Percentiles rank a stretch among this genome's conserved stretches.
phyloP scores from a whole-genome alignment of 2,888 invertebrate species.

The Diadromus collaris region DNA sequence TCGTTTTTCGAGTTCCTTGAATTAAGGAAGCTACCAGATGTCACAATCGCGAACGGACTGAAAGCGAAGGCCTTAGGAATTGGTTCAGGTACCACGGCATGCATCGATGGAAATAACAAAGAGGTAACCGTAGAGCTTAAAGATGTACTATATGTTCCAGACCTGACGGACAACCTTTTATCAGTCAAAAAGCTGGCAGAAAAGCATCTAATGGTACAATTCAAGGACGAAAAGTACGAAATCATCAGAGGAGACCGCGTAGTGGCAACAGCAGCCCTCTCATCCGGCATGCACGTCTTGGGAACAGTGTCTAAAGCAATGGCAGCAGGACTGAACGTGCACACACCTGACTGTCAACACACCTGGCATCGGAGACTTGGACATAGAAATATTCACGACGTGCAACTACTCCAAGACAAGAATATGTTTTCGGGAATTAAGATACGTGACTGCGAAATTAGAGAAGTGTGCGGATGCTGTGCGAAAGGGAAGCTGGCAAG shows the following conservation, averaged over 20 bases:
- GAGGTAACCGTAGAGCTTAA: constrained; percentile 36
- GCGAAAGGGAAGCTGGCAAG: constrained; percentile 65
- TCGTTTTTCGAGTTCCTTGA: constrained; percentile 52
- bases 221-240: constrained; percentile 47
- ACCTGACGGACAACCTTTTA: constrained; percentile 57
- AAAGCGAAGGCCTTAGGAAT: constrained; percentile 55
- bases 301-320: constrained; percentile 41
- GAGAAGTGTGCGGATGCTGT: constrained; percentile 62
- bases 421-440: constrained; percentile 56
- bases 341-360: constrained; percentile 60
- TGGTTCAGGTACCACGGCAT: constrained; percentile 54
- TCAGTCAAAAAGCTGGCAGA: constrained; percentile 58
- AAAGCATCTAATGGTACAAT: constrained; percentile 40
- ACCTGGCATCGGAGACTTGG: constrained; percentile 65
- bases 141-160: constrained; percentile 60
- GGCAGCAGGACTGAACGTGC: constrained; percentile 12
- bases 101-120: constrained; percentile 29
- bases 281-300: constrained; percentile 55
- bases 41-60: constrained; percentile 56
- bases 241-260: constrained; percentile 45
- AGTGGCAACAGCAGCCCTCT: constrained; percentile 32
- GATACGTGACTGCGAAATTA: constrained; percentile 61
- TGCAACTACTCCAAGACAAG: constrained; percentile 52
- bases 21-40: constrained; percentile 23
- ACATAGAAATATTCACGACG: constrained; percentile 57